phyloP scores from a whole-genome alignment of 2,113 vertebrate species.

The Tricholaema leucomelas region DNA sequence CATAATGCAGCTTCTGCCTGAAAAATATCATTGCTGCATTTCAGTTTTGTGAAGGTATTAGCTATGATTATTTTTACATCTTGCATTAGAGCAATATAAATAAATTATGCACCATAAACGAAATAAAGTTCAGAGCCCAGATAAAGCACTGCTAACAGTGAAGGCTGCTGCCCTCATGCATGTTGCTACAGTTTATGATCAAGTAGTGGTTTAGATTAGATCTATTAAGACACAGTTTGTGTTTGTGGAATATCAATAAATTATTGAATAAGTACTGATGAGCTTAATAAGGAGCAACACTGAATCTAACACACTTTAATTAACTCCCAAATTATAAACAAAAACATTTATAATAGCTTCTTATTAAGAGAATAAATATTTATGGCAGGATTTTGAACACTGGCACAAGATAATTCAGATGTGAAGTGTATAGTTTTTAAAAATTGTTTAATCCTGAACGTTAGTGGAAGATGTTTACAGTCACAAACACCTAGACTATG shows the following conservation, averaged over 20 bases:
- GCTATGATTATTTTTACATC: not conserved
- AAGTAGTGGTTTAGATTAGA: not conserved
- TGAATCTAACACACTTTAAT: not conserved
- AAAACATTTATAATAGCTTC: not conserved
- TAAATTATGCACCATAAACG: not conserved
- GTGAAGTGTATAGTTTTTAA: not conserved
- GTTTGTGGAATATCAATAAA: constrained; percentile 9
- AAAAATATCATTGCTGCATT: not conserved
- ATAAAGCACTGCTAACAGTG: not conserved
- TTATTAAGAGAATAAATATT: not conserved
- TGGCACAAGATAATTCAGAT: not conserved
- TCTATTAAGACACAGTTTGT: not conserved
- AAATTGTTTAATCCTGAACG: not conserved
- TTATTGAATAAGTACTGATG: not conserved
- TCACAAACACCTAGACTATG: not conserved
- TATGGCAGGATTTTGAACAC: not conserved
- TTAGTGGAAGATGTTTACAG: not conserved
- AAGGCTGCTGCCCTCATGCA: not conserved
- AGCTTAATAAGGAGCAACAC: not conserved
- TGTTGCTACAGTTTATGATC: not conserved
- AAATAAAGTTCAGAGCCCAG: not conserved
- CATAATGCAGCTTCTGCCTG: not conserved
- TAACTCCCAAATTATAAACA: not conserved
- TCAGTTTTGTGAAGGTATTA: not conserved
- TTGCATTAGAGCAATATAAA: not conserved